Conservation (phyloP, 2,113 vertebrate species). For the Apteryx mantelli region DNA sequence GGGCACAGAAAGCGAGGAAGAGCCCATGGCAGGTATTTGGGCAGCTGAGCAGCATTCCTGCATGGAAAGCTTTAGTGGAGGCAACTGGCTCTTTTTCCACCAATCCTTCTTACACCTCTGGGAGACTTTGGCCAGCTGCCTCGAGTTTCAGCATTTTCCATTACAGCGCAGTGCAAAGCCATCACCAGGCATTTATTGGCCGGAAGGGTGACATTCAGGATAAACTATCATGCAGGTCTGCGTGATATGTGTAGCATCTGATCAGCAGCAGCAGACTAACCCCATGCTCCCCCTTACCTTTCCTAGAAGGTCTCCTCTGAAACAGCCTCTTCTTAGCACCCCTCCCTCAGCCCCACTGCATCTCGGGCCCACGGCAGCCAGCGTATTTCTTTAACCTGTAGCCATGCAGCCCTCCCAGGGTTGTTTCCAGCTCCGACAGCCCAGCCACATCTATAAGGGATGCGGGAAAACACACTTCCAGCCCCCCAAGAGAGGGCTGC, state of each 20-base stretch:
- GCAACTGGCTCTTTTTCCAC: not conserved
- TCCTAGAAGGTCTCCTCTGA: not conserved
- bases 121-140: not conserved
- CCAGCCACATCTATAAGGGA: not conserved
- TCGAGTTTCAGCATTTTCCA: not conserved
- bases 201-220: not conserved
- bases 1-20: not conserved
- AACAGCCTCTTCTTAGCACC: not conserved
- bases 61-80: not conserved
- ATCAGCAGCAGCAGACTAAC: not conserved
- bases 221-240: not conserved
- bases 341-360: too few relatives aligned
- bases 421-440: not conserved
- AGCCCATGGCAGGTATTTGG: not conserved
- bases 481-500: not conserved
- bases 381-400: not conserved
- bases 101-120: accelerated
- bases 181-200: not conserved
- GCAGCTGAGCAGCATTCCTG: too few relatives aligned
- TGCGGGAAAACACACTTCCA: not conserved
- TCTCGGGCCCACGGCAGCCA: not conserved
- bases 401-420: too few relatives aligned
- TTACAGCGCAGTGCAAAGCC: not conserved
- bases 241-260: not conserved
- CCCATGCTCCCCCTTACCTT: not conserved